Base-by-base conservation (phyloP, 2,797 vertebrate genomes). In the Mycteria americana region DNA sequence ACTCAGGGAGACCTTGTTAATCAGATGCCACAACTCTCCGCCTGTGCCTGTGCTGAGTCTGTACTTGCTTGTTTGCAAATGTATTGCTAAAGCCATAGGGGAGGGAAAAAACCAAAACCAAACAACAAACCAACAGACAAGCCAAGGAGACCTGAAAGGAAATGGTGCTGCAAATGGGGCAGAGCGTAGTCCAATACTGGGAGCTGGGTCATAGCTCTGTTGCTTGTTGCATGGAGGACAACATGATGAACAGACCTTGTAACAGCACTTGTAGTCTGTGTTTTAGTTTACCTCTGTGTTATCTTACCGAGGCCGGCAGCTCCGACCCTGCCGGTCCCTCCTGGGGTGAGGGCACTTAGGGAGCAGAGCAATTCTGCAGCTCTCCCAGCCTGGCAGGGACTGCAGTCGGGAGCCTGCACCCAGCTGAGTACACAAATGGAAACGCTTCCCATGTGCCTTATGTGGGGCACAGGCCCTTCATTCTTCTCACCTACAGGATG, bases 1-100 rank as follows among this genome's bases (percentile, higher is more conserved):
- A 6, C 70, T 89, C 88, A 82, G 85, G 63, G 31, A 92, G 63
- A 86, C 56, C 45, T 85, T 87, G 75, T 74, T 91, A 91, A 96
- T 95, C 93, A 96, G 80, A 85, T 23, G n/a, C 85, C 51, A 82
- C 1, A 1, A 57, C 54, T 74, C 81, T 84, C 73, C 0, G 24
- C 60, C 81, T 63, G 43, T 0, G 3, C 62, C 72, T 9, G 11
- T 79, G 91, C 88, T 43, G 87, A 91, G 75, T 78, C 87, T 84
- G 67, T 72, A 60, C 89, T 31, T 81, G 65, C 88, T 68, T 62
- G 62, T 65, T 76, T 57, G 46, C 83, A 88, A 82, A 84, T 15
- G 35, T 60, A 45, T 57, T 43, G 45, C 60, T 94, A 70, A 92
- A 89, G 86, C 62, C 50, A 30, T 3, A 0, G 14, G 3, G 25